phyloP scores from a whole-genome alignment of 1,140 invertebrate genomes.

The Gryon sp. region DNA sequence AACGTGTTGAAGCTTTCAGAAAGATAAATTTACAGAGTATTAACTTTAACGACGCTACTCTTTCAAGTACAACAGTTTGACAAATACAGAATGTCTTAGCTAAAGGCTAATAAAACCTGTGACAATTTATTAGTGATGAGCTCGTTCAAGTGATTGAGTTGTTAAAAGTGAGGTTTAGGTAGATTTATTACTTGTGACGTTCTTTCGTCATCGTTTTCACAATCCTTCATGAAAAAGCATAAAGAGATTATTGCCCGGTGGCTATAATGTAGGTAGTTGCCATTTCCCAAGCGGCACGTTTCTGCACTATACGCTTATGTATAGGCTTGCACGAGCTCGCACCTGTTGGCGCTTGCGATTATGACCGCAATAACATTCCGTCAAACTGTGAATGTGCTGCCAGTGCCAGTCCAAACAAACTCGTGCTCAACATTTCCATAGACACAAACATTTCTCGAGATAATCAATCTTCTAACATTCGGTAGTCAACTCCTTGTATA shows the following conservation, averaged over 20 bases:
- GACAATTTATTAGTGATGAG: conserved; percentile 37
- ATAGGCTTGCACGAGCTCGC: conserved; percentile 74
- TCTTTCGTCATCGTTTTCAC: conserved; percentile 74
- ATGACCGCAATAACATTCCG: conserved; percentile 80
- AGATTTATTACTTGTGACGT: conserved; percentile 33
- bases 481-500: conserved; percentile 1
- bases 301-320: conserved; percentile 51
- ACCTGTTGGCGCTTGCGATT: conserved; percentile 79
- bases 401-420: conserved; percentile 63
- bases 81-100: conserved; percentile 29
- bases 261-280: conserved; percentile 68
- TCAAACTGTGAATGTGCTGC: conserved; percentile 74
- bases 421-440: conserved; percentile 43
- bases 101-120: conserved; percentile 21
- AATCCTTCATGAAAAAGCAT: conserved; percentile 68
- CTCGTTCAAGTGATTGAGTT: conserved; percentile 23
- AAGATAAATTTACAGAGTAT: conserved; percentile 30
- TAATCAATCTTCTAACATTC: conserved; percentile 35
- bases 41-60: conserved; percentile 29
- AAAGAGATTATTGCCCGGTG: conserved; percentile 72
- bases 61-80: conserved; percentile 25
- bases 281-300: conserved; percentile 54
- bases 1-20: neutral
- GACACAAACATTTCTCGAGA: conserved; percentile 45
- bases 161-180: conserved; percentile 44